phyloP scores from a whole-genome alignment of 2,888 invertebrate species.

The Plagodis dolabraria region DNA sequence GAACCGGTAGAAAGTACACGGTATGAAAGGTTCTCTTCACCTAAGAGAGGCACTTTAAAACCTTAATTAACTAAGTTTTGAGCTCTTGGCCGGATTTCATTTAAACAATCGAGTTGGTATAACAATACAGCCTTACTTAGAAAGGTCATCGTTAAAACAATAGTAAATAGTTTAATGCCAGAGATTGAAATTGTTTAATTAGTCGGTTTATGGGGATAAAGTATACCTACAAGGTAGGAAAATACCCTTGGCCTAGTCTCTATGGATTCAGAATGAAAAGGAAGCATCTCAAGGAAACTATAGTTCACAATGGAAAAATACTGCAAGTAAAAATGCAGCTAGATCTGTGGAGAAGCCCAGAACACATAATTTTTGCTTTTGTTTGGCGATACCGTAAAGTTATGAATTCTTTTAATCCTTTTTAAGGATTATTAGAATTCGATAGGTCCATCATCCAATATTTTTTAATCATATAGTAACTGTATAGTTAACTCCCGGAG shows the following conservation, averaged over 20 bases:
- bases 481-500: not conserved
- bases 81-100: conserved; percentile 32
- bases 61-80: not conserved
- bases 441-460: not conserved
- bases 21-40: no score
- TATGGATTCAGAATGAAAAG: conserved; percentile 57
- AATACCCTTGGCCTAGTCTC: conserved; percentile 66
- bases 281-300: conserved; percentile 62
- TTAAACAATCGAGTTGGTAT: conserved; percentile 43
- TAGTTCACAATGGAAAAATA: conserved; percentile 47
- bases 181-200: conserved; percentile 64
- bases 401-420: not conserved
- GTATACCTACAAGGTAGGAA: conserved; percentile 49
- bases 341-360: conserved; percentile 25
- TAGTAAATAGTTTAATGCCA: conserved; percentile 62
- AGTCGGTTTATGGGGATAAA: conserved; percentile 62
- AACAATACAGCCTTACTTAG: conserved; percentile 49
- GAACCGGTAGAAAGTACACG: no score
- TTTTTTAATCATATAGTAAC: not conserved
- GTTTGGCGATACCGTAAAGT: no score
- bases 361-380: conserved; percentile 22
- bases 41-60: no score
- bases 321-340: conserved; percentile 12
- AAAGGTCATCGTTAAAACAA: conserved; percentile 64
- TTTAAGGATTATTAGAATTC: not conserved